Percentiles rank a stretch among this genome's conserved stretches.
phyloP scores from a whole-genome alignment of 1,140 invertebrate species.

The Drosophila ironensis region DNA sequence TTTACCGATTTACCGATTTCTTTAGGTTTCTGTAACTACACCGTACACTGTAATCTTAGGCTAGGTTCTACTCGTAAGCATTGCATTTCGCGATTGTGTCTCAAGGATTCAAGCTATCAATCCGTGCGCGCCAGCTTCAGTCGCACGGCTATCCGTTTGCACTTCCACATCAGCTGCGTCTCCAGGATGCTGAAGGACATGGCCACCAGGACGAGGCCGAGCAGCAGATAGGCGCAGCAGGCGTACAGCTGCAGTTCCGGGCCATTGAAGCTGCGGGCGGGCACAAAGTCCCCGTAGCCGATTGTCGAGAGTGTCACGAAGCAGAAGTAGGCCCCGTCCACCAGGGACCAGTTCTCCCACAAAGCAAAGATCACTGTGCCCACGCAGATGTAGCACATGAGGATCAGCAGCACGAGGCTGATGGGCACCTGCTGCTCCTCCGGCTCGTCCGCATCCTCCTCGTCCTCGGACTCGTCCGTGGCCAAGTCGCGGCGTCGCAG shows the following conservation, averaged over 20 bases:
- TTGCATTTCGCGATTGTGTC: conserved; percentile 13
- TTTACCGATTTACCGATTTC: too few relatives aligned
- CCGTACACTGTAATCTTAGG: conserved; percentile 18
- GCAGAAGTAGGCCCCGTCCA: conserved; percentile 93
- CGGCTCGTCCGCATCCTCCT: conserved; percentile 46
- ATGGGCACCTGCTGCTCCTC: conserved; percentile 85
- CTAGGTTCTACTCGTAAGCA: conserved; percentile 24
- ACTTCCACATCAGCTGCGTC: conserved; percentile 91
- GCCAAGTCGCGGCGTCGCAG: neutral
- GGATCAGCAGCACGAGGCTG: conserved; percentile 87
- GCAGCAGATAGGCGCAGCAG: conserved; percentile 92
- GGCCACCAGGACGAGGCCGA: conserved; percentile 94
- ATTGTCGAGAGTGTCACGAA: conserved; percentile 94
- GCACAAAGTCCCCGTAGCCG: conserved; percentile 92
- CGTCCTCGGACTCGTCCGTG: conserved; percentile 11
- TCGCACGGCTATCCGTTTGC: conserved; percentile 85
- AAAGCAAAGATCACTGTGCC: conserved; percentile 88
- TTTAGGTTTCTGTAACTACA: conserved; percentile 12
- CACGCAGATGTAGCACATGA: conserved; percentile 87
- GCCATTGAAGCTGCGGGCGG: conserved; percentile 85
- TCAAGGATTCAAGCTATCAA: conserved; percentile 41
- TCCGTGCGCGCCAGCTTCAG: conserved; percentile 76
- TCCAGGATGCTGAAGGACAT: conserved; percentile 97
- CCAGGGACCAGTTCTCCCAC: conserved; percentile 90
- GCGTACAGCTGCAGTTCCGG: conserved; percentile 89